Conservation (phyloP, 2,888 invertebrate species). For the Lamellibrachia satsuma region DNA sequence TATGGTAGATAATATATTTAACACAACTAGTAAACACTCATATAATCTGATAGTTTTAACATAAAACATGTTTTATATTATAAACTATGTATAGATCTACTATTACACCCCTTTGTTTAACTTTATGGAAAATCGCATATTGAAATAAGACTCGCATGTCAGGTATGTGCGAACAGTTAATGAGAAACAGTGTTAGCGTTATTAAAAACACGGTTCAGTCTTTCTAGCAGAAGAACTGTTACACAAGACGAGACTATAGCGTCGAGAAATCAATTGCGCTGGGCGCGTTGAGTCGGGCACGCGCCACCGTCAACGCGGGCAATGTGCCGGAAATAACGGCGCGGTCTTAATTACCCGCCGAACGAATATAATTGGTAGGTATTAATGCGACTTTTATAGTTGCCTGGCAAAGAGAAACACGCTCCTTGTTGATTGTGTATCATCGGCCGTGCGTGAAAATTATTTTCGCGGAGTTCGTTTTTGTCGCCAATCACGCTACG, state of each 20-base stretch:
- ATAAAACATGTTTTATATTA: no score
- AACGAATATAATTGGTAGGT: not conserved
- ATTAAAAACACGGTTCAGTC: not conserved
- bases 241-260: not conserved
- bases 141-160: not conserved
- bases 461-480: not conserved
- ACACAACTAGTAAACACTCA: no score
- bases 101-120: not conserved
- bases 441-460: not conserved
- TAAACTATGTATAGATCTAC: not conserved
- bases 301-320: not conserved
- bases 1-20: no score
- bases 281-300: not conserved
- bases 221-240: not conserved
- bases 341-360: not conserved
- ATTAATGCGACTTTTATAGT: slow-evolving; percentile 13
- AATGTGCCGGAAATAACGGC: not conserved
- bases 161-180: not conserved
- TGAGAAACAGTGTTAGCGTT: not conserved
- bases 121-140: not conserved
- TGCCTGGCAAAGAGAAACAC: slow-evolving; percentile 13
- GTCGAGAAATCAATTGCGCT: not conserved
- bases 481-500: not conserved
- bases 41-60: no score
- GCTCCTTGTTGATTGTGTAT: not conserved